These are phyloP conservation scores for Microcebus griseorufus DNA, from an alignment of 2,113 vertebrate genomes.

Conservation along the genomic window DNA sequence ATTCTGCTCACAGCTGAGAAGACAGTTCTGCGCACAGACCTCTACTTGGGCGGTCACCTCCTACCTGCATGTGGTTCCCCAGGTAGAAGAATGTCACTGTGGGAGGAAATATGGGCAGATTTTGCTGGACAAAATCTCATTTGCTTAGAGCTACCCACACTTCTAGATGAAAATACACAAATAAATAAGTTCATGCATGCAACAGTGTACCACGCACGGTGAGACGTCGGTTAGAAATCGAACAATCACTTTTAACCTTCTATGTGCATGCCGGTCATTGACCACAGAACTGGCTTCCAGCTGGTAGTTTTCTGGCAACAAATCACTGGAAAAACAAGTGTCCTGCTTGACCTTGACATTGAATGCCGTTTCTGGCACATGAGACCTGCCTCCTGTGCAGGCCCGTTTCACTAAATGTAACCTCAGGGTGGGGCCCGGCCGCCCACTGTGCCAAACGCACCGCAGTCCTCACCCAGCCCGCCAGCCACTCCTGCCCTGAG, in stretches of 20 bases:
- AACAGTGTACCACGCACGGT: not conserved
- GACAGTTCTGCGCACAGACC: no score
- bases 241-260: not conserved
- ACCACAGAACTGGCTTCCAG: not conserved
- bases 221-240: not conserved
- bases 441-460: accelerated
- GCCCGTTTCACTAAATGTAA: accelerated
- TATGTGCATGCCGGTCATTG: accelerated
- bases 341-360: not conserved
- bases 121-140: not conserved
- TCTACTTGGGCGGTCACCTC: accelerated
- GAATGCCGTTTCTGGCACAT: not conserved
- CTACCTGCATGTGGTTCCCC: not conserved
- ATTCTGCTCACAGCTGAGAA: not conserved
- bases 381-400: not conserved
- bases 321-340: not conserved
- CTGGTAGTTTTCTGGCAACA: not conserved
- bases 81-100: not conserved
- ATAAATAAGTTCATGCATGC: not conserved
- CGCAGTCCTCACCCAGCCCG: accelerated
- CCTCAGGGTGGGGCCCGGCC: not conserved
- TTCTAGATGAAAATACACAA: not conserved
- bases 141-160: not conserved
- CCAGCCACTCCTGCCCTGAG: accelerated
- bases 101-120: not conserved